Percentiles rank a stretch among this genome's conserved stretches.
Conservation (phyloP, 2,888 invertebrate genomes). For the Mythimna loreyi region DNA sequence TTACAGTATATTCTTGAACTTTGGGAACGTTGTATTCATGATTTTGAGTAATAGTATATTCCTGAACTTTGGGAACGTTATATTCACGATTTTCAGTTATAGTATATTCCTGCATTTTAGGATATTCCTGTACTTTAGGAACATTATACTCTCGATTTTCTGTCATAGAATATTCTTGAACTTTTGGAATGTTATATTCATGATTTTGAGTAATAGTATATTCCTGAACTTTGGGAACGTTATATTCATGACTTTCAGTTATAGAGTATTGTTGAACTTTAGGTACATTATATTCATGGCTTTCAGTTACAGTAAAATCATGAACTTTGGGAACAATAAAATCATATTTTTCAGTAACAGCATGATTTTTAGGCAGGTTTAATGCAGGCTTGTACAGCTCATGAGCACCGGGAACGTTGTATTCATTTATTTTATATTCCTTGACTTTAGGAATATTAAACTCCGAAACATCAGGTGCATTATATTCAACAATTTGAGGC, state of each 20-base stretch:
- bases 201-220: neutral
- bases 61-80: neutral
- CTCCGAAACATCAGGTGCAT: too few relatives aligned
- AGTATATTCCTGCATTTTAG: constrained; percentile 5
- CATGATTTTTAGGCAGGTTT: too few relatives aligned
- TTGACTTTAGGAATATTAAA: too few relatives aligned
- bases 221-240: neutral
- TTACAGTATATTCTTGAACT: constrained; percentile 6
- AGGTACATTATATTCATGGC: neutral
- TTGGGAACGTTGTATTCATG: constrained; percentile 15
- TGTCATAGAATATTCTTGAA: constrained; percentile 13
- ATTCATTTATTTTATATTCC: too few relatives aligned
- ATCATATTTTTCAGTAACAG: too few relatives aligned
- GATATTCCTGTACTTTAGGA: constrained; percentile 5
- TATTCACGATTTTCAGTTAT: neutral
- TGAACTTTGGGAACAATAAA: too few relatives aligned
- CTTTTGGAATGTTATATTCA: neutral
- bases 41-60: neutral
- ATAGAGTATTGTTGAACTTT: neutral
- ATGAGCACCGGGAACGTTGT: too few relatives aligned
- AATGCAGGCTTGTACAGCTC: too few relatives aligned
- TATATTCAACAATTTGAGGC: too few relatives aligned
- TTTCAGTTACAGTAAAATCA: too few relatives aligned
- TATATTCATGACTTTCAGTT: neutral
- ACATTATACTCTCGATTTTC: neutral